Base-by-base conservation (phyloP, 2,888 invertebrate species). In the Apotomis capreana region DNA sequence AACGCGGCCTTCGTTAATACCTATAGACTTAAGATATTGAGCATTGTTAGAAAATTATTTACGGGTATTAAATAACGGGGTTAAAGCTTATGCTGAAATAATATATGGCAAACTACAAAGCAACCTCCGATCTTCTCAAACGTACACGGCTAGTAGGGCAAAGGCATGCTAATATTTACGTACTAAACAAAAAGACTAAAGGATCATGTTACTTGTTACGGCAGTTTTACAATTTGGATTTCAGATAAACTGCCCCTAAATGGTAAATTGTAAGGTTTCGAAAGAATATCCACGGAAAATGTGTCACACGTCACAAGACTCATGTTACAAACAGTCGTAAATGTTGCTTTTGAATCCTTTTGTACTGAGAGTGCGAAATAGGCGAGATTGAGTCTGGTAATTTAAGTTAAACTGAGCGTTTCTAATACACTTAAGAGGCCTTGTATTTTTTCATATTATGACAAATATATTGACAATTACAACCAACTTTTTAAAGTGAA, bases 161-260 rank as follows among this genome's bases (percentile, higher is more conserved):
- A 15, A 15, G 15, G 3, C 54, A 54, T 40, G 40, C 54, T 63
- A 40, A 9, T 40, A 15, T 10, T 10, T 10, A 12, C 44, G 9
- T 40, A 52, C 52, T 54, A 13, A 37, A 51, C 13, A 51, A 63
- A 54, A 59, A 54, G 15, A 15, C 40, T 40, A 64, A 64, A 15
- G 40, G 44, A 64, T 65, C 36, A 65, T 46, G 65, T 65, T n/a
- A 8, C 57, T 65, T 55, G 44, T 65, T 55, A 55, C 64, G 55
- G 55, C 44, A n/a, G 55, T 44, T 15, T 55, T 55, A 46, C 46
- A 26, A 65, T 65, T 26, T 57, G n/a, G n/a, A 46, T 65, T 57
- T n/a, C 46, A 46, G 65, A 46, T 46, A 65, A 55, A 54, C 44
- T 54, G 15, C 5, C 40, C 15, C 63, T 64, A 54, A n/a, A 6